Conservation (phyloP, 2,113 vertebrate genomes). For the Capreolus pygargus region DNA sequence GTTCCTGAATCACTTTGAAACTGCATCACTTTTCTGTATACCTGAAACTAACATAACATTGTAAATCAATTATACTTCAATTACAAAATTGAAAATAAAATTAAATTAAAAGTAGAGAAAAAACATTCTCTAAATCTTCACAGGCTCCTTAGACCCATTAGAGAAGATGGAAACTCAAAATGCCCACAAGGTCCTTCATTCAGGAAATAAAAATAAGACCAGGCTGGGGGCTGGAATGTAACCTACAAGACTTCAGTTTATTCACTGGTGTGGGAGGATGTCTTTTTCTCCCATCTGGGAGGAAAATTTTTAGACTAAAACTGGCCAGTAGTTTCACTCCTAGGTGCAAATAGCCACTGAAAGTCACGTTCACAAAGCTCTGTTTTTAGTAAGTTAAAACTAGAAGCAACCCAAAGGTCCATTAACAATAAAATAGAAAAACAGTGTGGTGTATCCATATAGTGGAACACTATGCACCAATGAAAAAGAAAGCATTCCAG, state of each 20-base stretch:
- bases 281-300: neutral
- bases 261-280: neutral
- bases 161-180: neutral
- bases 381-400: neutral
- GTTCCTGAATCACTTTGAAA: neutral
- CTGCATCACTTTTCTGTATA: neutral
- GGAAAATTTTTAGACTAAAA: neutral
- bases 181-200: neutral
- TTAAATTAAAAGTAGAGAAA: neutral
- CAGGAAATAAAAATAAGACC: neutral
- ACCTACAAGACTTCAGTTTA: neutral
- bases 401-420: neutral
- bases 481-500: neutral
- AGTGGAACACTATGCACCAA: neutral
- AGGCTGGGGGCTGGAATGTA: neutral
- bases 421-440: neutral
- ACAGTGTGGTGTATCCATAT: neutral
- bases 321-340: neutral
- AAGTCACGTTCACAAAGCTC: neutral
- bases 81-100: neutral
- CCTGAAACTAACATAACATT: neutral
- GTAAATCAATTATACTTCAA: neutral
- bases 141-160: neutral
- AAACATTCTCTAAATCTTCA: neutral
- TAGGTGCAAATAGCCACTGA: neutral